These are phyloP conservation scores for Capitulum mitella DNA, from an alignment of 2,888 invertebrate species.

Conservation along the genomic window DNA sequence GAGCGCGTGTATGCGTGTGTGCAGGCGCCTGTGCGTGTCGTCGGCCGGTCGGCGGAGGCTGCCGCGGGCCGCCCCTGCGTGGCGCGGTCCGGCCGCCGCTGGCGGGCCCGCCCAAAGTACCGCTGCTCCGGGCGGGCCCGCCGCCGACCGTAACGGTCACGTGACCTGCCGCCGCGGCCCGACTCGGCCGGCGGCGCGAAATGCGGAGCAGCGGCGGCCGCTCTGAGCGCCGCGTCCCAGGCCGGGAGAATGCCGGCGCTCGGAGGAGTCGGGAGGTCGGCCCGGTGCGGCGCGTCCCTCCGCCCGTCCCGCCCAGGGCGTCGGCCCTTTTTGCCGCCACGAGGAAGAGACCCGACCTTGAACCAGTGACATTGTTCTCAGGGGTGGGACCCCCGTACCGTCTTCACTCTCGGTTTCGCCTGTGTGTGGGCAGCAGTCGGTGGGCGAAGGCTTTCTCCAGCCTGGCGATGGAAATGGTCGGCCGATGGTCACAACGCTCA, in stretches of 20 bases:
- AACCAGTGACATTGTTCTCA: conserved; percentile 21
- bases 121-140: neutral
- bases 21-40: neutral
- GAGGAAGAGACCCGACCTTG: neutral
- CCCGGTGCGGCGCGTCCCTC: too few relatives aligned
- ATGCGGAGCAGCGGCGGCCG: too few relatives aligned
- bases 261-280: too few relatives aligned
- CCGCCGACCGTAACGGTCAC: neutral
- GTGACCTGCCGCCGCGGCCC: neutral
- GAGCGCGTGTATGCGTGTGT: too few relatives aligned
- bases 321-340: neutral
- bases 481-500: too few relatives aligned
- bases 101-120: neutral
- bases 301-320: neutral
- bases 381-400: neutral
- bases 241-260: too few relatives aligned
- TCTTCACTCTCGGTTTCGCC: conserved; percentile 1
- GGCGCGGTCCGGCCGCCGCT: neutral
- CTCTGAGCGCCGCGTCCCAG: neutral
- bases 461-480: too few relatives aligned
- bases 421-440: neutral
- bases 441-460: too few relatives aligned
- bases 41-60: neutral
- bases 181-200: neutral
- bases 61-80: neutral